phyloP scores from a whole-genome alignment of 2,888 invertebrate genomes.

The Plagodis dolabraria region DNA sequence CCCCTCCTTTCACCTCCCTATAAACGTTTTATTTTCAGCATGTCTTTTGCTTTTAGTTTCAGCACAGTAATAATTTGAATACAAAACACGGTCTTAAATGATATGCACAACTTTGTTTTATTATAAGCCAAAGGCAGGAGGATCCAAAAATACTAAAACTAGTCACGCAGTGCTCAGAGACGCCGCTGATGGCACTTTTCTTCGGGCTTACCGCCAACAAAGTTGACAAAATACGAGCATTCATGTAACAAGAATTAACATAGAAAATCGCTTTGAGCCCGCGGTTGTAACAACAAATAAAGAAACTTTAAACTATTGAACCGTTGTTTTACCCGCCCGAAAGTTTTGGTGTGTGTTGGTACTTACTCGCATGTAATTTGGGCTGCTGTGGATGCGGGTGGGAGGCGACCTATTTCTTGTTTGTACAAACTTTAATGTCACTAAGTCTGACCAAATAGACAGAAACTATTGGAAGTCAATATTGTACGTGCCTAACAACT shows the following conservation, averaged over 20 bases:
- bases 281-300: constrained; percentile 24
- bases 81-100: no score
- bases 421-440: constrained; percentile 65
- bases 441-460: constrained; percentile 60
- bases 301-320: constrained; percentile 30
- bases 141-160: no score
- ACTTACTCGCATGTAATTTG: constrained; percentile 63
- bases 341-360: constrained; percentile 49
- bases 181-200: neutral
- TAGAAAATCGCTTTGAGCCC: constrained; percentile 23
- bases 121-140: no score
- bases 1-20: no score
- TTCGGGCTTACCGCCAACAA: constrained; percentile 10
- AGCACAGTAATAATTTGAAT: no score
- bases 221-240: constrained; percentile 8
- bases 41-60: no score
- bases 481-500: constrained; percentile 43
- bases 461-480: constrained; percentile 61
- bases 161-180: neutral
- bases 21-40: no score
- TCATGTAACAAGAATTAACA: constrained; percentile 23
- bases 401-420: constrained; percentile 61
- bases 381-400: constrained; percentile 63
- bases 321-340: constrained; percentile 30
- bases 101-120: no score